phyloP scores from a whole-genome alignment of 2,797 vertebrate genomes.

The Acridotheres tristis region DNA sequence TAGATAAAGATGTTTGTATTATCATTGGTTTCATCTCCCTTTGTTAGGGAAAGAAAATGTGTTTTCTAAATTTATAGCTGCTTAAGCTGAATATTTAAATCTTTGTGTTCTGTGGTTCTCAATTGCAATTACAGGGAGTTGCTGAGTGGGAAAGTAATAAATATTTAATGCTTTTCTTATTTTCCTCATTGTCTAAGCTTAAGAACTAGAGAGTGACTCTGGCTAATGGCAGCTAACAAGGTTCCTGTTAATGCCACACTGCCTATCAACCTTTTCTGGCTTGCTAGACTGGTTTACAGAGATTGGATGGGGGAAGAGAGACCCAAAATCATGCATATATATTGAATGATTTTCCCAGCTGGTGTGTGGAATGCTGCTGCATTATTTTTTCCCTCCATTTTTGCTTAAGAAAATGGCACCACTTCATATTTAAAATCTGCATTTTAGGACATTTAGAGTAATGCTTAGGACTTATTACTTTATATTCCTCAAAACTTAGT shows the following conservation, averaged over 20 bases:
- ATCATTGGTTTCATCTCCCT: background rate
- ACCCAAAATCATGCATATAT: background rate
- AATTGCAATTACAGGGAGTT: background rate
- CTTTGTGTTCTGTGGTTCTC: background rate
- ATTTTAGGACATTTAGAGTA: background rate
- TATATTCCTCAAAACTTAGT: background rate
- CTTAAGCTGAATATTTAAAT: background rate
- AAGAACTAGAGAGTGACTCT: background rate
- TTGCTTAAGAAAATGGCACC: background rate
- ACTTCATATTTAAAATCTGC: background rate
- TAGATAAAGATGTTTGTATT: background rate
- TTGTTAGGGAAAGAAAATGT: background rate
- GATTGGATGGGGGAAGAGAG: fast-evolving
- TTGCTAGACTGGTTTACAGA: background rate
- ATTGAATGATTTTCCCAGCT: background rate
- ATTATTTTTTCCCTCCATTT: fast-evolving
- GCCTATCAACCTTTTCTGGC: background rate
- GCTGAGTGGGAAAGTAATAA: background rate
- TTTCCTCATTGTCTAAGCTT: background rate
- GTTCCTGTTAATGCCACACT: background rate
- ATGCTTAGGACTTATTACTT: fast-evolving
- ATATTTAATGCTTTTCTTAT: background rate
- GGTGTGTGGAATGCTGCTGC: background rate
- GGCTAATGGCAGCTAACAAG: background rate
- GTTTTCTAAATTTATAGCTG: background rate